Base-by-base conservation (phyloP, 2,797 vertebrate species). In the Paguma larvata region DNA sequence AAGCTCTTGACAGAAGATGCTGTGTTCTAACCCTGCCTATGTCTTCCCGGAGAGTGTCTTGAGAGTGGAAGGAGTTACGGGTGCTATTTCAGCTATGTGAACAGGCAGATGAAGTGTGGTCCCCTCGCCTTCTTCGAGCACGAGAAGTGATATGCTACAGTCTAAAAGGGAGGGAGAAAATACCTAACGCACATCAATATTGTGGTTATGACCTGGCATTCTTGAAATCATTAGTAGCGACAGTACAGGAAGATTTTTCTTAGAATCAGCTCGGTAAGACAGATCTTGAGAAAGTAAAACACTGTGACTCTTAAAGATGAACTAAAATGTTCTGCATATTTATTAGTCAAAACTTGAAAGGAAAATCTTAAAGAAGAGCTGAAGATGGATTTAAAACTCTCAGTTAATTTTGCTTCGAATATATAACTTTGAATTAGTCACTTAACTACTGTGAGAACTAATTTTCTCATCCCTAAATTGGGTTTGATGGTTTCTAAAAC, bases 171-270 rank as follows among this genome's bases (percentile, higher is more conserved):
- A 18, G 5, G 12, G 8, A 18, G 34, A n/a, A 46, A 46, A 16
- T 90, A 75, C 2, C 62, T 51, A 70, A 92, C 95, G 95, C 86
- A 53, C 92, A 82, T 44, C 68, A 80, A 96, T 97, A 34, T 21
- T 96, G 93, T 85, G 62, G 97, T 93, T 97, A 89, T 95, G 70
- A 93, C 79, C 80, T 88, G 94, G 30, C 34, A 68, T 85, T 94
- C 82, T 80, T 96, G 78, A 98, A 98, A 63, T 78, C 85, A 95
- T 97, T 94, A 96, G 93, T 98, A 94, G 79, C 92, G 96, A 82
- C 3, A 65, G 19, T 38, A 79, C 48, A 21, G 51, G 85, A 62
- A 85, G 34, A 95, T 96, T 95, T 89, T 96, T 68, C 93, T 94
- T 97, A 95, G 94, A 98, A 95, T 80, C 95, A 91, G 87, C 83